Base-by-base conservation (phyloP, 2,888 invertebrate genomes). In the Stenodera caucasica region DNA sequence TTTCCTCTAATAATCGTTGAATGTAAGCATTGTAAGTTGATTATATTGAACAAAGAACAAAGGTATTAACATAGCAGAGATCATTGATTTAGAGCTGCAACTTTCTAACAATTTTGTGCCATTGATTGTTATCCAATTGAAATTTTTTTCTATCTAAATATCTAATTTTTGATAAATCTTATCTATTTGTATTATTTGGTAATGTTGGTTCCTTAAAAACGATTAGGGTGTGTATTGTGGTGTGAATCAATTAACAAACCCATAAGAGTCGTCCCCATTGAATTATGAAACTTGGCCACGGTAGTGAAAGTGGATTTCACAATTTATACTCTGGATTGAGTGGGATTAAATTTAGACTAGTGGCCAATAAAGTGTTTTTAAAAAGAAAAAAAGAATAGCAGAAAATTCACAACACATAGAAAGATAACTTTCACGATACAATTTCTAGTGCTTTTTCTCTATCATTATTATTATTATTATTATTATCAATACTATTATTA, bases 291-390 rank as follows among this genome's bases (percentile, higher is more conserved):
- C 59, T 63, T 63, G 63, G 63, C 59, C 63, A 57, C 59, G 63
- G 50, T 63, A 63, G 63, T 63, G 63, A 63, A 63, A 63, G 63
- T 63, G 63, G 63, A 59, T 63, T 63, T 63, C 63, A 54, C 63
- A 63, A 63, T 30, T 40, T 18, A 33, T 45, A 57, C 56, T 63
- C 63, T 63, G 63, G 63, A 63, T 59, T 59, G 63, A 59, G 63
- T 63, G 63, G 63, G 63, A 63, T 63, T 63, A 63, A 59, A 63
- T 63, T 63, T 63, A 63, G 59, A 59, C 59, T 58, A 63, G 56
- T 63, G 59, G 63, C 59, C 63, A 63, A 56, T 56, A 62, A 52
- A 58, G 55, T 58, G 58, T 40, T 40, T 8, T 61, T 23, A 50
- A 61, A 8, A n/a, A n/a, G n/a, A n/a, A n/a, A n/a, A n/a, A 5